A percentile compares a stretch with the other conserved stretches of the same genome.
phyloP scores from a whole-genome alignment of 2,113 vertebrate genomes.

The Theristicus caerulescens region DNA sequence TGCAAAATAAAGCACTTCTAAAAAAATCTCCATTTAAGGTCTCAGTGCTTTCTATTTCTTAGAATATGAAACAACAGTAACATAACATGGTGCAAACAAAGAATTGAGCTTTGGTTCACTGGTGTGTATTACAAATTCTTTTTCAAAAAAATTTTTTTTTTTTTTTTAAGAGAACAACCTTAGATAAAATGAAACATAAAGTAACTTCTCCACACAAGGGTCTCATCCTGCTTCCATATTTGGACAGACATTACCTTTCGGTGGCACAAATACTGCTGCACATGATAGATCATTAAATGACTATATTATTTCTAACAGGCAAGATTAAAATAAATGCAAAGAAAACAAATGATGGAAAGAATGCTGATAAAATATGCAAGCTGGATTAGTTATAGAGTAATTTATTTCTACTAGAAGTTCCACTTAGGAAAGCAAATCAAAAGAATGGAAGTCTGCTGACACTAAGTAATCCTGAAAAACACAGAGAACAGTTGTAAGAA shows the following conservation, averaged over 20 bases:
- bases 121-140: neutral
- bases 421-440: conserved; percentile 70
- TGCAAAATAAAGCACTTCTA: neutral
- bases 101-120: neutral
- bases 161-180: neutral
- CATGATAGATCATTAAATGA: neutral
- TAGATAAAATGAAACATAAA: neutral
- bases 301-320: conserved; percentile 12
- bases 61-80: neutral
- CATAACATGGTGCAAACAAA: neutral
- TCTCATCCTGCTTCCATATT: neutral
- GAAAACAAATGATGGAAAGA: conserved; percentile 49
- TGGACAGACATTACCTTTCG: neutral
- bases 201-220: neutral
- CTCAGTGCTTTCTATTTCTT: neutral
- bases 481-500: conserved; percentile 41
- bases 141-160: neutral
- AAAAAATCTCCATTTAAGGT: neutral
- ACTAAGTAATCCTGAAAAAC: conserved; percentile 64
- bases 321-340: conserved; percentile 54
- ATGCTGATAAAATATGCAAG: conserved; percentile 63
- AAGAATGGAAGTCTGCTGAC: conserved; percentile 59
- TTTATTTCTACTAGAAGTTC: conserved; percentile 65
- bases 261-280: neutral
- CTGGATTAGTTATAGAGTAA: conserved; percentile 64